A percentile compares a stretch with the other conserved stretches of the same genome.
Conservation (phyloP, 2,113 vertebrate species). For the Mus musculus region DNA sequence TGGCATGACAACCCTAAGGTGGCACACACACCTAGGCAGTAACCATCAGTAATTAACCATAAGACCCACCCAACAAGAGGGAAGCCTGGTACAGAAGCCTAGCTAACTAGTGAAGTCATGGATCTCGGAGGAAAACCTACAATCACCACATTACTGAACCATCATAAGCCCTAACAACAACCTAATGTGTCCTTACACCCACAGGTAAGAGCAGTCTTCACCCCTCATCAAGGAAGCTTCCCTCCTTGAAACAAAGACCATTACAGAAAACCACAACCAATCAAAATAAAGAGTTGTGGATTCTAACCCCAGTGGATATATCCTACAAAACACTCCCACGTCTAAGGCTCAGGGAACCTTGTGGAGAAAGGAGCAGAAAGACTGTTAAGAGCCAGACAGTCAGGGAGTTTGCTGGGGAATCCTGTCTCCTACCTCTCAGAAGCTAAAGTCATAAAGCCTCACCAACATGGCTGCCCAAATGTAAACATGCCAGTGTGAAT, state of each 20-base stretch:
- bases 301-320: neutral
- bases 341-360: neutral
- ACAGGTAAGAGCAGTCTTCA: neutral
- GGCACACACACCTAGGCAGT: neutral
- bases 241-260: neutral
- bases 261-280: neutral
- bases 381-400: neutral
- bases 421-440: too few relatives aligned
- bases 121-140: neutral
- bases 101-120: neutral
- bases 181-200: neutral
- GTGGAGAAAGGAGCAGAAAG: neutral
- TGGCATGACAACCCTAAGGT: too few relatives aligned
- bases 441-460: neutral
- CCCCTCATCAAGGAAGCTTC: neutral
- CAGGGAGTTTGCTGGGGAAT: neutral
- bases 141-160: too few relatives aligned
- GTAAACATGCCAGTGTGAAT: neutral
- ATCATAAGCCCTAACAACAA: neutral
- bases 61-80: neutral
- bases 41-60: neutral
- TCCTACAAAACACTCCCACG: neutral
- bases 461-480: neutral
- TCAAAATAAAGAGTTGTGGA: neutral
- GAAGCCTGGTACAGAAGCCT: neutral